Percentiles rank a stretch among this genome's conserved stretches.
Conservation (phyloP, 2,797 vertebrate genomes). For the Periophthalmus magnuspinnatus region DNA sequence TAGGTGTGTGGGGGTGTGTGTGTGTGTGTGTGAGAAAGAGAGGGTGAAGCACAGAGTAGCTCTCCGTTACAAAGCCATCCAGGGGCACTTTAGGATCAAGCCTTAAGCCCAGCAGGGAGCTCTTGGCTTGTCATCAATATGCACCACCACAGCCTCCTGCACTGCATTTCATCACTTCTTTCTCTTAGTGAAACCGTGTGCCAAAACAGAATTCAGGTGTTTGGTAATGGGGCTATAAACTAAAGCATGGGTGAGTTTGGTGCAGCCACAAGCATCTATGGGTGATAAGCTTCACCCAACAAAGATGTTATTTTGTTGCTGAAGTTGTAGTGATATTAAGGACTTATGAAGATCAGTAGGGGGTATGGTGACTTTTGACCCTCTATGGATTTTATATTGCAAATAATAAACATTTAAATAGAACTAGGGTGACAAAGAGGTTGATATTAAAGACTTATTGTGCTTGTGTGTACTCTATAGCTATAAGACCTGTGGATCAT, state of each 20-base stretch:
- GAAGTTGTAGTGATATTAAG: neutral
- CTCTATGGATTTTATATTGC: too few relatives aligned
- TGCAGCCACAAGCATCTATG: neutral
- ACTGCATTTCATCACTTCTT: slow-evolving; percentile 43
- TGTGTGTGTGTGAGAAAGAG: slow-evolving; percentile 23
- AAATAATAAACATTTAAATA: too few relatives aligned
- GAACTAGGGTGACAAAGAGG: too few relatives aligned
- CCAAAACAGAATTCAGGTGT: slow-evolving; percentile 20
- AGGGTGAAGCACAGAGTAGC: slow-evolving; percentile 49
- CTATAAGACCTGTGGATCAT: too few relatives aligned
- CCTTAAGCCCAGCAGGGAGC: slow-evolving; percentile 62
- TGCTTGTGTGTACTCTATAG: too few relatives aligned
- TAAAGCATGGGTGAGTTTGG: slow-evolving; percentile 18
- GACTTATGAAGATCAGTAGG: neutral
- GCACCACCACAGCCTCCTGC: slow-evolving; percentile 51
- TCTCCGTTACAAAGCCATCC: slow-evolving; percentile 57
- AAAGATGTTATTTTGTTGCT: neutral
- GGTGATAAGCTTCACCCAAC: neutral
- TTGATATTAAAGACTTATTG: too few relatives aligned
- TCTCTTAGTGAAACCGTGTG: slow-evolving; percentile 6
- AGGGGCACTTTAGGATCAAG: slow-evolving; percentile 52
- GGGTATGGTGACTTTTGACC: too few relatives aligned
- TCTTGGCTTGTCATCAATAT: slow-evolving; percentile 64
- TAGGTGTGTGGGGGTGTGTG: too few relatives aligned
- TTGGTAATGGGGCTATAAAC: slow-evolving; percentile 24